Evolutionary conservation across 2,797 vertebrate genomes (phyloP).

Genomic region (Margarornis squamiger): DNA sequence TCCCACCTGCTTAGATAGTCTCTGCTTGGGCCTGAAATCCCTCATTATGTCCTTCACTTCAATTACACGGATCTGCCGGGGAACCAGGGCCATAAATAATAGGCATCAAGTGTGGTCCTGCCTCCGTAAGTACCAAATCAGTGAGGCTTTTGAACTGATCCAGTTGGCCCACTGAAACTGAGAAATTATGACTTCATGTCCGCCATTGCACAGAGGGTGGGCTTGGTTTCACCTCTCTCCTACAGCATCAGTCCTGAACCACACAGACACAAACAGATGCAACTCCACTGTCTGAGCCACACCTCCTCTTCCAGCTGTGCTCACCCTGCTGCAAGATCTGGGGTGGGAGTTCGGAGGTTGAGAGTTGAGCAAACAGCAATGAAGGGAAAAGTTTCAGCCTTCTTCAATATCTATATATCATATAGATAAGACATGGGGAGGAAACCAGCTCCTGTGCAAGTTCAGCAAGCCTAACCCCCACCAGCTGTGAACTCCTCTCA

Average conservation of each 20-base stretch:
- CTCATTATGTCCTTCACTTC: constrained; percentile 60
- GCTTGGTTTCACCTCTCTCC: background rate
- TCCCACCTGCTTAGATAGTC: constrained; percentile 52
- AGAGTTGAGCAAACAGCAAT: background rate
- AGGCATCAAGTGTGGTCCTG: background rate
- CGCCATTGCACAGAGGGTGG: background rate
- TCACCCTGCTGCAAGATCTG: background rate
- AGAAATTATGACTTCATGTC: background rate
- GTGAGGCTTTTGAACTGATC: background rate
- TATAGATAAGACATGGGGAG: background rate
- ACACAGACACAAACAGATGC: background rate
- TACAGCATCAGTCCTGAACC: background rate
- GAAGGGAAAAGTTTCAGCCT: background rate
- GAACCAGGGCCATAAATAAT: constrained; percentile 29
- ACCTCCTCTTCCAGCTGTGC: background rate
- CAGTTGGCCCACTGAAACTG: background rate
- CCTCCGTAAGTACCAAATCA: constrained; percentile 11
- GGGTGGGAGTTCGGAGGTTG: background rate
- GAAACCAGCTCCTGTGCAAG: background rate
- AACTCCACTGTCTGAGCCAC: background rate
- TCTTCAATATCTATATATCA: background rate
- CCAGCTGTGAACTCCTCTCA: background rate
- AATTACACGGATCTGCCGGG: background rate
- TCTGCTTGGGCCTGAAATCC: constrained; percentile 58
- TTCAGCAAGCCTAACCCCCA: background rate